Percentiles rank a stretch among this genome's conserved stretches.
Evolutionary conservation across 2,113 vertebrate species (phyloP).

Genomic region (Strix uralensis): DNA sequence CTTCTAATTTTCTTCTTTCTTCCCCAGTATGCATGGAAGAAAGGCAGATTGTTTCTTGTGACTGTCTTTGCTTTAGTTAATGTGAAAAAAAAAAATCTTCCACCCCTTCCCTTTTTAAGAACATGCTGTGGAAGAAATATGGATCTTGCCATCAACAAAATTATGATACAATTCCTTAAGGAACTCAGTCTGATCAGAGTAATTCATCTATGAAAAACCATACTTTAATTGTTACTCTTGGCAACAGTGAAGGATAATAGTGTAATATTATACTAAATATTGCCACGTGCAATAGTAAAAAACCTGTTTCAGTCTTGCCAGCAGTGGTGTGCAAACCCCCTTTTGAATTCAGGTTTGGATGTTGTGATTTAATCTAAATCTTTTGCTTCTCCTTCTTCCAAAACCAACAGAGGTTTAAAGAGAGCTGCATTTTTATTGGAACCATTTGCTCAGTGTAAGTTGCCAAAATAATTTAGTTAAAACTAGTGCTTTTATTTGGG

Average conservation of each 20-base stretch:
- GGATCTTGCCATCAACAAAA: slow-evolving; percentile 62
- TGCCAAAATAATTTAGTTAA: slow-evolving; percentile 73
- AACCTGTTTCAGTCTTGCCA: slow-evolving; percentile 41
- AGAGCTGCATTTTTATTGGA: slow-evolving; percentile 74
- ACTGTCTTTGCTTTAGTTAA: background rate
- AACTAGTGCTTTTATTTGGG: slow-evolving; percentile 71
- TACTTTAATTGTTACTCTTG: slow-evolving; percentile 75
- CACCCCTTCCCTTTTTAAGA: slow-evolving; percentile 24
- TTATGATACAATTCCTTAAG: slow-evolving; percentile 66
- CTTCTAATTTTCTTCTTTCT: background rate
- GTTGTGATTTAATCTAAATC: slow-evolving; percentile 67
- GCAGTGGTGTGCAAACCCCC: slow-evolving; percentile 35
- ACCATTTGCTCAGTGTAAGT: slow-evolving; percentile 65
- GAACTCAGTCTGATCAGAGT: slow-evolving; percentile 46
- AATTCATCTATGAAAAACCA: slow-evolving; percentile 67
- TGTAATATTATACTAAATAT: slow-evolving; percentile 76
- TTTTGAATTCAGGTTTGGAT: slow-evolving; percentile 62
- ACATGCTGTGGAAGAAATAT: slow-evolving; percentile 64
- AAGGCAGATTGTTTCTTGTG: background rate
- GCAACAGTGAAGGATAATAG: slow-evolving; percentile 57
- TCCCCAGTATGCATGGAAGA: background rate
- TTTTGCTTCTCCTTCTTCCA: slow-evolving; percentile 67
- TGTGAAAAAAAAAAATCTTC: background rate
- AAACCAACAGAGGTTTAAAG: slow-evolving; percentile 72
- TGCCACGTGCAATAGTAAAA: slow-evolving; percentile 72